Conservation (phyloP, 2,113 vertebrate species). For the Erythrocebus patas region DNA sequence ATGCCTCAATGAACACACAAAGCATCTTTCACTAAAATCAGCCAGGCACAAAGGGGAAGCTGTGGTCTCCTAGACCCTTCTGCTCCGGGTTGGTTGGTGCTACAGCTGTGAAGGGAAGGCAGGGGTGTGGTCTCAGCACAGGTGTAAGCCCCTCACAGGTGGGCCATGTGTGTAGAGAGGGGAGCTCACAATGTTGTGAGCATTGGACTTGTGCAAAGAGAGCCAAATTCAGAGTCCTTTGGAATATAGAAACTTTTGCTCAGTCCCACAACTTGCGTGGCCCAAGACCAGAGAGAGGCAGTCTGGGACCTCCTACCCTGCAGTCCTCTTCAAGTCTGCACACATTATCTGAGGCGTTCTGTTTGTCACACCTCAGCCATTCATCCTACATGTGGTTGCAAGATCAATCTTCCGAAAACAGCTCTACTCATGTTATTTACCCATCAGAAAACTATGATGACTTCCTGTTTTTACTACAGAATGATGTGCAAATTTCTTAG, state of each 20-base stretch:
- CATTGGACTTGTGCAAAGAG: not conserved
- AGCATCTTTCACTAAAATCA: not conserved
- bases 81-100: too few species aligned
- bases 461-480: not conserved
- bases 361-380: not conserved
- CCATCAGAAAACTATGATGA: not conserved
- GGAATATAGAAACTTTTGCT: not conserved
- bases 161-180: not conserved
- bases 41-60: not conserved
- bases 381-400: not conserved
- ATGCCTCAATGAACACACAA: not conserved
- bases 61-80: not conserved
- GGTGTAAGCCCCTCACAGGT: not conserved
- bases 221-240: not conserved
- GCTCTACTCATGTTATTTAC: not conserved
- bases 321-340: not conserved
- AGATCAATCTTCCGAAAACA: not conserved
- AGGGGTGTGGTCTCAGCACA: not conserved
- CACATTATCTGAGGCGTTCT: not conserved
- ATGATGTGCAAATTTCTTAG: not conserved
- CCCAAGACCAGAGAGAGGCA: not conserved
- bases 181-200: not conserved
- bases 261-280: not conserved
- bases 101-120: not conserved
- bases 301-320: not conserved